Conservation (phyloP, 2,113 vertebrate species). For the Coracopsis vasa region DNA sequence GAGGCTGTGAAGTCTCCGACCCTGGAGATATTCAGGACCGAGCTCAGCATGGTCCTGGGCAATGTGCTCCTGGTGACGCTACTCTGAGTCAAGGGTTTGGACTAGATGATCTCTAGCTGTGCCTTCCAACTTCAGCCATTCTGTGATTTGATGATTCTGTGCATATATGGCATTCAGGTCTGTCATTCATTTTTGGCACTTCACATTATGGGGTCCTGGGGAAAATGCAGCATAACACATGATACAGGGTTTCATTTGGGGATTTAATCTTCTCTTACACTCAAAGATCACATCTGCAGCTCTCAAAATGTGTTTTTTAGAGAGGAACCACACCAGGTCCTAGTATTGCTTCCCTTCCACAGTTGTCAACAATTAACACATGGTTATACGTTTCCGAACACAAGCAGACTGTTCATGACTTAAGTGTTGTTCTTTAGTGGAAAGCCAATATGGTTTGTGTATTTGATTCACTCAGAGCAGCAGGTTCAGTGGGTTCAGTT, state of each 20-base stretch:
- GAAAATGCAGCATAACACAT: background rate
- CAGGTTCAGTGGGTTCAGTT: background rate
- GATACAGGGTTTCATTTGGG: background rate
- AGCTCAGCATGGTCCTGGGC: background rate
- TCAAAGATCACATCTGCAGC: background rate
- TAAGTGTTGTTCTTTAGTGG: background rate
- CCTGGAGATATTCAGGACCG: background rate
- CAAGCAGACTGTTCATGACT: background rate
- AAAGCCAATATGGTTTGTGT: background rate
- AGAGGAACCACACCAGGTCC: background rate
- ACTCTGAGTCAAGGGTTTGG: too few relatives aligned
- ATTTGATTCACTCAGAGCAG: background rate
- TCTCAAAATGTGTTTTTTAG: background rate
- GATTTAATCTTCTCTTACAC: background rate
- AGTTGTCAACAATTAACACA: rapidly evolving
- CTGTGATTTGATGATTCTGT: background rate
- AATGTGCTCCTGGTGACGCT: background rate
- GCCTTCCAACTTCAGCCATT: background rate
- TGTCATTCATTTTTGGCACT: background rate
- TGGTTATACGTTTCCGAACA: background rate
- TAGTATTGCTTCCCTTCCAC: background rate
- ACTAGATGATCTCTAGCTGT: background rate
- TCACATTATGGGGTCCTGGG: background rate
- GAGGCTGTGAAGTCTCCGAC: background rate
- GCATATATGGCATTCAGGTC: rapidly evolving